Conservation (phyloP, 2,888 invertebrate genomes). For the Pseudococcus jackbeardsleyi region DNA sequence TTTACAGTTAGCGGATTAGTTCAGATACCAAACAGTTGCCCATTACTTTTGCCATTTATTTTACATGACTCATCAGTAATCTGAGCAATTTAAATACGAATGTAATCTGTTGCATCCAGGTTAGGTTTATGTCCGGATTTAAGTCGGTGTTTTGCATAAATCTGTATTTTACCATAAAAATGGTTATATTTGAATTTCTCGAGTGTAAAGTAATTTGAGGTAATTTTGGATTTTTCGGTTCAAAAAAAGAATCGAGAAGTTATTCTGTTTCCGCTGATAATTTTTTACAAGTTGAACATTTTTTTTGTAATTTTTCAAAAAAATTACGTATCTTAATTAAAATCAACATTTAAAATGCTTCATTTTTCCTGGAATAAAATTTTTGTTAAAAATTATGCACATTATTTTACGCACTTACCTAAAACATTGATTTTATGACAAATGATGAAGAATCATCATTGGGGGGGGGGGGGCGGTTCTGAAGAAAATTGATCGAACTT, state of each 20-base stretch:
- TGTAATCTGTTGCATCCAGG: background rate
- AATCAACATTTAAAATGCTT: too few relatives aligned
- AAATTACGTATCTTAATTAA: too few relatives aligned
- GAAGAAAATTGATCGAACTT: too few relatives aligned
- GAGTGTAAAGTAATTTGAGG: background rate
- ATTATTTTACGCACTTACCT: too few relatives aligned
- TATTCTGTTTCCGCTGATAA: too few relatives aligned
- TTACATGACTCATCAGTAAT: slow-evolving; percentile 31
- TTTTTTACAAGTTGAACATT: too few relatives aligned
- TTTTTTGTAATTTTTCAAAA: too few relatives aligned
- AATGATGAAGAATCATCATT: too few relatives aligned
- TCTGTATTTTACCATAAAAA: background rate
- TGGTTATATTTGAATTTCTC: background rate
- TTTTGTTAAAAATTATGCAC: too few relatives aligned
- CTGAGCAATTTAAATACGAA: background rate
- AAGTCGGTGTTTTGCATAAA: background rate
- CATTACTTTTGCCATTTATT: slow-evolving; percentile 48
- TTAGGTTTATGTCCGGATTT: background rate
- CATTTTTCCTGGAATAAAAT: too few relatives aligned
- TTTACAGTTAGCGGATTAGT: slow-evolving; percentile 44
- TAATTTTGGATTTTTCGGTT: background rate
- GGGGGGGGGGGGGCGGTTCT: too few relatives aligned
- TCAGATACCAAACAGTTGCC: background rate
- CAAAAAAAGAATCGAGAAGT: background rate
- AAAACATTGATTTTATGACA: too few relatives aligned